Evolutionary conservation across 2,888 invertebrate species (phyloP), one percentile per base, ranked within the genome.

Genomic region (Criorhina ranunculi): DNA sequence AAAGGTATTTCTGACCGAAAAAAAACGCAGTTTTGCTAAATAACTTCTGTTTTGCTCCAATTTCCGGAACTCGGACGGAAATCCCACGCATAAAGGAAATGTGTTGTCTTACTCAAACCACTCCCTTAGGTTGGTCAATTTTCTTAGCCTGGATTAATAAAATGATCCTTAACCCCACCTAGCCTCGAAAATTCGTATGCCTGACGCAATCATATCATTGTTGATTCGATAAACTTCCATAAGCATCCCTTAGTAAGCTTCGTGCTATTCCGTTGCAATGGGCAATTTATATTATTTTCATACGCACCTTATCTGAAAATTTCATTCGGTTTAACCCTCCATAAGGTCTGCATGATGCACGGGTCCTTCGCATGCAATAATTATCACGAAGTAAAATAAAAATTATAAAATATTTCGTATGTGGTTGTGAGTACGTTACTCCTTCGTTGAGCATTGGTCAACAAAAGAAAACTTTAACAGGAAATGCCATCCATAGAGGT

Each of bases 281-380:
- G 3, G 53, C 53, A 29, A 51, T 77, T 42, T 33, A 59, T 42
- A 57, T 24, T 55, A 40, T 60, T 42, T 57, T 3, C 42, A 46
- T 72, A 75, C 75, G 53, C 62, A 79, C 62, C 46, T 57, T 76
- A 51, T 69, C 42, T 33, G 53, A 19, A 59, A 80, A 67, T 62
- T 76, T 78, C 46, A 70, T 78, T 70, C 31, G 53, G 49, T 55
- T 69, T 55, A 37, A 17, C 66, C n/a, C 17, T 17, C 44, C 67
- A 9, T 31, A 67, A 51, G 35, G 81, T 70, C 51, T 64, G 57
- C 81, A 55, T 81, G 81, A 70, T 81, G 81, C 81, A 81, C 77
- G 81, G 70, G 31, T 70, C 70, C 77, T 70, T 76, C 62, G 17
- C 64, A 70, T 76, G 77, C 77, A 76, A 76, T 81, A 77, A 81